phyloP scores from a whole-genome alignment of 2,797 vertebrate genomes.

The Sternarchorhynchus goeldii region DNA sequence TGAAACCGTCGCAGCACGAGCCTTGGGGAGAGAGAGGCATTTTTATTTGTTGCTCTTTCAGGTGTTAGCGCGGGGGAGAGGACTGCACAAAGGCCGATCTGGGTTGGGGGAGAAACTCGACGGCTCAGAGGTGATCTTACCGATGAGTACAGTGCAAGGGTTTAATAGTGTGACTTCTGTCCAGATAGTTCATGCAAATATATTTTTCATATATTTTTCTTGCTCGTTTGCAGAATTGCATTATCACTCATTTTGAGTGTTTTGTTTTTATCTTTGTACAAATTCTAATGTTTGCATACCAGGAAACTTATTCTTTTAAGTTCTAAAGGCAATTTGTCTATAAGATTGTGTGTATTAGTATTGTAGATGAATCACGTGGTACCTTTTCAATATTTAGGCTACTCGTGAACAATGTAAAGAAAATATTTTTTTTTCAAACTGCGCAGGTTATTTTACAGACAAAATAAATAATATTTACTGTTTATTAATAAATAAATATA shows the following conservation, averaged over 20 bases:
- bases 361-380: no score
- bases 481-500: constrained; percentile 10
- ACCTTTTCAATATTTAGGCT: no score
- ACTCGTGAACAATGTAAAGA: no score
- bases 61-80: constrained; percentile 28
- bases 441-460: not conserved
- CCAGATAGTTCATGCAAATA: constrained; percentile 70
- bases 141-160: constrained; percentile 81
- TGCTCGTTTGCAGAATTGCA: no score
- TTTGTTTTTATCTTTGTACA: no score
- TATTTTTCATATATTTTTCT: constrained; percentile 50
- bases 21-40: constrained; percentile 79
- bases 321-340: no score
- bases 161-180: constrained; percentile 81
- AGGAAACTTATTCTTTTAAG: no score
- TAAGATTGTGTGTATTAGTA: no score
- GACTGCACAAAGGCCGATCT: not conserved
- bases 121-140: constrained; percentile 82
- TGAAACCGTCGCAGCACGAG: constrained; percentile 77
- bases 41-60: constrained; percentile 74
- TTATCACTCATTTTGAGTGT: no score
- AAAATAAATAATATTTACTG: not conserved
- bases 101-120: constrained; percentile 24
- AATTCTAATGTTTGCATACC: no score
- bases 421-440: not conserved